phyloP scores from a whole-genome alignment of 2,113 vertebrate genomes.

The Rhinichthys klamathensis region DNA sequence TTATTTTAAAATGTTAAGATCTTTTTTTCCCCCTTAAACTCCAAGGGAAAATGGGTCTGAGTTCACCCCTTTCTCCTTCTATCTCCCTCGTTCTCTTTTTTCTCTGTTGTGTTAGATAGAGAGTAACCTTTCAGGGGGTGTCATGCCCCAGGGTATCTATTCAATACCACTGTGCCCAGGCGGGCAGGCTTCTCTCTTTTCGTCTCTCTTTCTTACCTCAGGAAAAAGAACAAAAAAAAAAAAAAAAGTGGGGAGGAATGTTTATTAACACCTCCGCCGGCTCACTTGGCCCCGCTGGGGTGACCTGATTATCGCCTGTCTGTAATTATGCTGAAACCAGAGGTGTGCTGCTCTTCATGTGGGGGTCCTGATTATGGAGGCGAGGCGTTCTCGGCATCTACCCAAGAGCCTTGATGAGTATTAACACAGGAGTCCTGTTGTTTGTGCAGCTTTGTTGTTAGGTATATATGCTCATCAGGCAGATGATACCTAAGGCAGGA shows the following conservation, averaged over 20 bases:
- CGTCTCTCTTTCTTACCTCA: conserved; percentile 71
- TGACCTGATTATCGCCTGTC: conserved; percentile 82
- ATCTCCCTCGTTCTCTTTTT: conserved; percentile 23
- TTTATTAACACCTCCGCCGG: conserved; percentile 78
- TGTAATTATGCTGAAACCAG: conserved; percentile 78
- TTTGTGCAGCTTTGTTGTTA: conserved; percentile 54
- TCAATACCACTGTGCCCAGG: conserved; percentile 46
- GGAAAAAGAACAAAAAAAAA: conserved; percentile 67
- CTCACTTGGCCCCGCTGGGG: conserved; percentile 73
- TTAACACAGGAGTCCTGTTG: conserved; percentile 49
- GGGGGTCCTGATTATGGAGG: conserved; percentile 74
- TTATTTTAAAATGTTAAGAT: conserved; percentile 70
- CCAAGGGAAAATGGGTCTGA: conserved; percentile 63
- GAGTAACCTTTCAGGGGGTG: conserved; percentile 55
- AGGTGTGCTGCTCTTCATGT: conserved; percentile 74
- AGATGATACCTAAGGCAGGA: conserved; percentile 49
- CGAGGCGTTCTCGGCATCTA: conserved; percentile 52
- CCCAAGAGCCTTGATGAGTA: conserved; percentile 63
- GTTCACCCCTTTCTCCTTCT: conserved; percentile 45
- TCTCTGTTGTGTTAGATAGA: conserved; percentile 47
- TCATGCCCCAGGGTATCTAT: conserved; percentile 50
- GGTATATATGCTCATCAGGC: conserved; percentile 46
- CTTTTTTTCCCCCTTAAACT: conserved; percentile 64
- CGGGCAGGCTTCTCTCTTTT: conserved; percentile 36
- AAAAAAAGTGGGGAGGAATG: conserved; percentile 76